Conservation (phyloP, 2,113 vertebrate genomes). For the Erythrocercus mccallii region DNA sequence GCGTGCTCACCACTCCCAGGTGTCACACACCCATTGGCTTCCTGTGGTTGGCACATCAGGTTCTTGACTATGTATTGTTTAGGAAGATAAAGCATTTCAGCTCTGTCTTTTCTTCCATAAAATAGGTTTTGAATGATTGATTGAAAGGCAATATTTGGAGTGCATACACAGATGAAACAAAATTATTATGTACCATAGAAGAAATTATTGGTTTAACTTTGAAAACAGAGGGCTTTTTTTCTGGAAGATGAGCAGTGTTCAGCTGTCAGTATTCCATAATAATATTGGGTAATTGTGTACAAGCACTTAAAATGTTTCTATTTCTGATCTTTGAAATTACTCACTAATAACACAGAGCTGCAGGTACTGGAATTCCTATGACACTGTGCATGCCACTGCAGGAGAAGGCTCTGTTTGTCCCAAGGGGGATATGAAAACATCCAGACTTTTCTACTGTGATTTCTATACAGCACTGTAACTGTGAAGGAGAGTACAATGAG, state of each 20-base stretch:
- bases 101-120: background rate
- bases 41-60: accelerated
- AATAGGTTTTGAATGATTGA: background rate
- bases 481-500: background rate
- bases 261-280: background rate
- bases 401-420: background rate
- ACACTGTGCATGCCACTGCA: background rate
- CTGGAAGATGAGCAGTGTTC: background rate
- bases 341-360: background rate
- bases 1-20: accelerated
- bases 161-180: background rate
- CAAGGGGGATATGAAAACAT: background rate
- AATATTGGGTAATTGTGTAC: background rate
- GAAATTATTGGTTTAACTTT: background rate
- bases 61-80: background rate
- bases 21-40: accelerated
- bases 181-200: background rate
- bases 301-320: background rate
- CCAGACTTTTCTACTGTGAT: background rate
- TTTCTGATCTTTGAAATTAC: background rate
- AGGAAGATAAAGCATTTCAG: background rate
- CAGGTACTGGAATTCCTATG: background rate
- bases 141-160: background rate
- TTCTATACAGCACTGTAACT: background rate
- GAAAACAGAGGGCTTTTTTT: accelerated